Conservation (phyloP, 2,797 vertebrate species). For the Ficedula albicollis region DNA sequence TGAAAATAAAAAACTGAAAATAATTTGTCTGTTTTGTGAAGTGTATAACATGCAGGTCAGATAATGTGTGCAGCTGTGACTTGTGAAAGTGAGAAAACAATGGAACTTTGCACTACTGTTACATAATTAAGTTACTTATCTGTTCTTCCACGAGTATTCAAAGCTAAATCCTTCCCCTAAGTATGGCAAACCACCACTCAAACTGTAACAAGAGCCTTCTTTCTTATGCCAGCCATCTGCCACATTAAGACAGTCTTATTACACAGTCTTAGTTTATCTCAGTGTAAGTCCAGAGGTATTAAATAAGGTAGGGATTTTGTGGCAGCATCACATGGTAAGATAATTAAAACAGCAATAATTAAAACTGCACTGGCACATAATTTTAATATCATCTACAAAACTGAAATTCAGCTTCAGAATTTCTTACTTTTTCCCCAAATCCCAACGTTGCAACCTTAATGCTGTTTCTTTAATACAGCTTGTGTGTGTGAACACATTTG, state of each 20-base stretch:
- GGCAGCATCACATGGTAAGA: not conserved
- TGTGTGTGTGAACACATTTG: rapidly evolving
- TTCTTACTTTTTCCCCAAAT: not conserved
- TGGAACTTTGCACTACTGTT: not conserved
- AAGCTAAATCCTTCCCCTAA: not conserved
- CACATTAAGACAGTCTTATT: not conserved
- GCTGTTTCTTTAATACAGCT: not conserved
- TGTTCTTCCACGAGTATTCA: not conserved
- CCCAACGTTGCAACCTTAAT: not conserved
- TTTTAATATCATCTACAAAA: not conserved
- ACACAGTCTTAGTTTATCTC: not conserved
- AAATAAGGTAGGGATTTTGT: not conserved
- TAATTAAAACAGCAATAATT: not conserved
- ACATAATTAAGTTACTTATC: not conserved
- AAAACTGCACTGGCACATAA: not conserved
- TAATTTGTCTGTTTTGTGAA: not conserved
- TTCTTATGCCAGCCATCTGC: not conserved
- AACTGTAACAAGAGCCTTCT: not conserved
- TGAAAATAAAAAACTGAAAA: not conserved
- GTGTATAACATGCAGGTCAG: not conserved
- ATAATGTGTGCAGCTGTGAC: not conserved
- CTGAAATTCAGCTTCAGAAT: not conserved
- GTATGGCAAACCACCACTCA: not conserved
- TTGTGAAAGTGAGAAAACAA: not conserved
- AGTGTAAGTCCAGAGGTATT: not conserved